Evolutionary conservation across 2,797 vertebrate genomes (phyloP), one percentile per base, ranked within the genome.

Genomic region (Neostethus bicornis): DNA sequence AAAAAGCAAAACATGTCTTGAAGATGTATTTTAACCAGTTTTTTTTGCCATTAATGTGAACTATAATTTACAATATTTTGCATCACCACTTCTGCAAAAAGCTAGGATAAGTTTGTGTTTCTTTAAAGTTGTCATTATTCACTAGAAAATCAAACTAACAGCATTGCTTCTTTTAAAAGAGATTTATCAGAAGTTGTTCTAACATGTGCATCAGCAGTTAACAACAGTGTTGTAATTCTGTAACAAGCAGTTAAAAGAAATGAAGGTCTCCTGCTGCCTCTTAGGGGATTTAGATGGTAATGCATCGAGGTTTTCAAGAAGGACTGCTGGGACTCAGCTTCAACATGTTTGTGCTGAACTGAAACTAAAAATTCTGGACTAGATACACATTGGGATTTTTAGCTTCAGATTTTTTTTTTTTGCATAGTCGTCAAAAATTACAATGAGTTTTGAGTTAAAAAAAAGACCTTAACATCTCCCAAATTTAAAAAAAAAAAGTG

Each of bases 181-280:
- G 63, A 78, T 72, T 82, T 70, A 65, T 78, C 57, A 66, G 65
- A 51, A 54, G 54, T 12, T 72, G 62, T 64, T 57, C 66, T 75
- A 71, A 66, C 34, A 70, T 67, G 54, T 70, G 79, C 43, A 55
- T 80, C 51, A 56, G 69, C 49, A 55, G 54, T 53, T 45, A 60
- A 65, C 69, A 76, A 70, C 65, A 72, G 66, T 32, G 58, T 51
- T 48, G 41, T 60, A 75, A 76, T 61, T 79, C 75, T 73, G 61
- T 34, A 14, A 4, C 48, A 68, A 77, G 66, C 55, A 61, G 70
- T 43, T 17, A 29, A 17, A 7, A 42, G 63, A 50, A 81, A 85
- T 67, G 43, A 72, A 91, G 83, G 90, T 86, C 83, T 84, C 88
- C 73, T 91, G 89, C 89, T 91, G 90, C 90, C 89, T 90, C 83